phyloP scores from a whole-genome alignment of 2,113 vertebrate genomes.

The Prunella fulvescens region DNA sequence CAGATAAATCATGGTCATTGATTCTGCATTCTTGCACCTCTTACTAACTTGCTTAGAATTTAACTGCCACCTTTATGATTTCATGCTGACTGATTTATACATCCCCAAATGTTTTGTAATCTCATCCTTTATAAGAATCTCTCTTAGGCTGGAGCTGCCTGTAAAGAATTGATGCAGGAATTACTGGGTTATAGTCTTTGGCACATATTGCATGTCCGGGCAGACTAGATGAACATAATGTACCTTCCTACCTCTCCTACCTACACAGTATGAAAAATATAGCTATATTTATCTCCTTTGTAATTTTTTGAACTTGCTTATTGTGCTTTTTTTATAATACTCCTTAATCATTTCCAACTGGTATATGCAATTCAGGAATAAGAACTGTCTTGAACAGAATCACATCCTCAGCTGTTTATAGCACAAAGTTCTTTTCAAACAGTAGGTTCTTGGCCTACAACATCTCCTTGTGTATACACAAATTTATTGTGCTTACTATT shows the following conservation, averaged over 20 bases:
- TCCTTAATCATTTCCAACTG: slow-evolving; percentile 19
- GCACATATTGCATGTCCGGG: background rate
- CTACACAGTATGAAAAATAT: slow-evolving; percentile 16
- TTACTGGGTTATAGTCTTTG: slow-evolving; percentile 18
- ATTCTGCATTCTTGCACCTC: slow-evolving; percentile 54
- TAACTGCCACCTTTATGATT: slow-evolving; percentile 55
- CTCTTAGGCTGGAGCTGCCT: background rate
- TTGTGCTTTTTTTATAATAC: background rate
- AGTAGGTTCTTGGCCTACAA: background rate
- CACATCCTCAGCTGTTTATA: background rate
- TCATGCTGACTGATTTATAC: slow-evolving; percentile 53
- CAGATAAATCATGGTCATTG: slow-evolving; percentile 49
- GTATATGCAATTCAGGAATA: background rate
- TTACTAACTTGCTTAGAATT: slow-evolving; percentile 51
- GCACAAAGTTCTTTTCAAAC: background rate
- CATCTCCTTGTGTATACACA: background rate
- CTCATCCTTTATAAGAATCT: slow-evolving; percentile 33
- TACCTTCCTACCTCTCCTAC: background rate
- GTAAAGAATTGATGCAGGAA: slow-evolving; percentile 29
- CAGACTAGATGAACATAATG: slow-evolving; percentile 3
- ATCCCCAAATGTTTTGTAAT: slow-evolving; percentile 41
- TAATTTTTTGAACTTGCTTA: slow-evolving; percentile 41
- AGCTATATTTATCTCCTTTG: slow-evolving; percentile 1
- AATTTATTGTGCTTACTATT: background rate
- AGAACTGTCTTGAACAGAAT: background rate